Evolutionary conservation across 1,140 invertebrate species (phyloP), one percentile per base, ranked within the genome.

Genomic region (Nasonia longicornis): DNA sequence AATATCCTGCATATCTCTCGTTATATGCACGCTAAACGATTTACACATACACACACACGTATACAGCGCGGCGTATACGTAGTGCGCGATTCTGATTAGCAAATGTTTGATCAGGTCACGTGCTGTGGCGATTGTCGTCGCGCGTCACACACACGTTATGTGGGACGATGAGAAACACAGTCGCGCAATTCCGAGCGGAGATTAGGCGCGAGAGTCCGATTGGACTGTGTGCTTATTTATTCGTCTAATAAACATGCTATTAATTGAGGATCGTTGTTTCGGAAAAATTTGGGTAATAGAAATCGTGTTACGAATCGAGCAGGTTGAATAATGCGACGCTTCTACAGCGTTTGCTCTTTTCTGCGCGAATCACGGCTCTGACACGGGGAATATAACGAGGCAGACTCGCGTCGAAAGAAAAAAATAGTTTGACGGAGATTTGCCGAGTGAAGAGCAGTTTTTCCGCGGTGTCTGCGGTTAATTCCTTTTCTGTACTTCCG

Each of bases 21-120:
- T 72, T 79, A 48, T 79, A 48, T 72, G 20, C 31, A 72, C 69
- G 69, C 16, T 79, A 79, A 79, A 69, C 38, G 22, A 78, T 78
- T 14, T 72, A 35, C 74, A 76, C 16, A n/a, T n/a, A 58, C 52
- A 58, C 20, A 52, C 48, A 52, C 12, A 20, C 48, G 11, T 16
- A 58, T 3, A 58, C 52, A 58, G 3, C 2, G 0, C 2, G 0
- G 52, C n/a, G 3, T 58, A 58, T 58, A 58, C 16, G 22, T 69
- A 42, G 14, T 26, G 12, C 48, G 20, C 45, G 45, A 66, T 58
- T 73, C 45, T 79, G 70, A 79, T 79, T 79, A 73, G 67, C 58
- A 73, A 79, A 79, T 73, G 48, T 79, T 71, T 72, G 69, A 79
- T 64, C 48, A 20, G 26, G 45, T 42, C 29, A 22, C 42, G 31